Evolutionary conservation across 2,888 invertebrate species (phyloP).

Genomic region (Sphaerophoria taeniata): DNA sequence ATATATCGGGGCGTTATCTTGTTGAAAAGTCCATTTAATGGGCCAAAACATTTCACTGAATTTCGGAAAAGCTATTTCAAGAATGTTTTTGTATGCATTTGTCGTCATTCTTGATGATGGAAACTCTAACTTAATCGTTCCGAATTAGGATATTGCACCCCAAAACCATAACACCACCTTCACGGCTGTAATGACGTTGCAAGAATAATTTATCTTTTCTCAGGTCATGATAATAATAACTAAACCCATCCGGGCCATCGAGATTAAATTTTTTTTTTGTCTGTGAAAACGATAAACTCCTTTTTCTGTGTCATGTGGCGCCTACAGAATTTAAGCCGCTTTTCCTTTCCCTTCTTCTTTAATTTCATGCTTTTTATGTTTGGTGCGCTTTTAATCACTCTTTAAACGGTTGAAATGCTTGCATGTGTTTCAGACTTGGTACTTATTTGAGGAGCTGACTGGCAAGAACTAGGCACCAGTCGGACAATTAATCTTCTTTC

Average conservation of each 20-base stretch:
- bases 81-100: no score
- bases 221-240: conserved; percentile 12
- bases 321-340: conserved; percentile 21
- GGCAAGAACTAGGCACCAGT: not conserved
- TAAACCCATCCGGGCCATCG: conserved; percentile 25
- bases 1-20: no score
- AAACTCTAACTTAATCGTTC: not conserved
- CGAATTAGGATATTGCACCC: not conserved
- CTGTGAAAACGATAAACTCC: conserved; percentile 7
- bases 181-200: conserved; percentile 29
- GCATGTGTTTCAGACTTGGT: not conserved
- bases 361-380: conserved; percentile 2
- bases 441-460: conserved; percentile 21
- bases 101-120: no score
- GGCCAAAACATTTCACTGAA: no score
- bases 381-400: conserved; percentile 4
- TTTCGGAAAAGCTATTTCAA: no score
- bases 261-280: conserved; percentile 14
- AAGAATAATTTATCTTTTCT: conserved; percentile 16
- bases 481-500: no score
- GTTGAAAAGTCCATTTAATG: no score
- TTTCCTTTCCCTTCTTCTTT: conserved; percentile 18
- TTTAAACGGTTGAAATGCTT: not conserved
- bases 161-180: not conserved
- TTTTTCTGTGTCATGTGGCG: conserved; percentile 16